phyloP scores from a whole-genome alignment of 2,888 invertebrate genomes.

The Morpho helenor region DNA sequence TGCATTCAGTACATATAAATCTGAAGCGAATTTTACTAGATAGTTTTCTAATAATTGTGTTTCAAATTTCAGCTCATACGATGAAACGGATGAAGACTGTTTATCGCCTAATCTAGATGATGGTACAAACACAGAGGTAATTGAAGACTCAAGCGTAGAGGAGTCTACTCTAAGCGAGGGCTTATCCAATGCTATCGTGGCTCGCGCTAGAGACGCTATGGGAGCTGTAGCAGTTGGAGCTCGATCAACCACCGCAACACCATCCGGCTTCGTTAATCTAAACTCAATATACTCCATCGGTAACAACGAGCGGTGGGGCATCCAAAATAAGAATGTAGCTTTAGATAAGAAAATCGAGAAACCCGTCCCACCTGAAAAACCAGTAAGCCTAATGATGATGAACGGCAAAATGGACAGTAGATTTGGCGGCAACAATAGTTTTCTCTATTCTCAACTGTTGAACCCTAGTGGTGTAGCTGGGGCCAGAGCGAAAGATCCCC shows the following conservation, averaged over 20 bases:
- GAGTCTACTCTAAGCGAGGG: conserved; percentile 65
- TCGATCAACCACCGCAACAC: conserved; percentile 31
- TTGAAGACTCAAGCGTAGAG: conserved; percentile 70
- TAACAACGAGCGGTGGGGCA: conserved; percentile 47
- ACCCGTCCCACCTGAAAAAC: conserved; percentile 70
- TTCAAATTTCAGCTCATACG: conserved; percentile 80
- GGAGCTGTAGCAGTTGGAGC: conserved; percentile 28
- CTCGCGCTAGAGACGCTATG: conserved; percentile 28
- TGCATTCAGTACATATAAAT: conserved; percentile 71
- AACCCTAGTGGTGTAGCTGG: conserved; percentile 44
- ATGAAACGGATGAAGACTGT: conserved; percentile 84
- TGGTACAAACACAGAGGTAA: conserved; percentile 70
- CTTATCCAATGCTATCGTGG: conserved; percentile 32
- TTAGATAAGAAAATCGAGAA: conserved; percentile 61
- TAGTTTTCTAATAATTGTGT: conserved; percentile 12
- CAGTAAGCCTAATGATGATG: conserved; percentile 71
- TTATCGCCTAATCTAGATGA: conserved; percentile 84
- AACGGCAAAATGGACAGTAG: conserved; percentile 68
- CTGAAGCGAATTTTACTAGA: neutral
- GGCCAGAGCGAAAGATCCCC: conserved; percentile 60
- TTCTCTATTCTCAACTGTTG: conserved; percentile 65
- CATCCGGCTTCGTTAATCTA: conserved; percentile 62
- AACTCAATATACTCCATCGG: conserved; percentile 71
- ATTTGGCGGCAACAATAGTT: conserved; percentile 69
- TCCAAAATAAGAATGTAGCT: conserved; percentile 47